Percentiles rank a stretch among this genome's conserved stretches.
phyloP scores from a whole-genome alignment of 1,140 invertebrate species.

The Procambarus clarkii region DNA sequence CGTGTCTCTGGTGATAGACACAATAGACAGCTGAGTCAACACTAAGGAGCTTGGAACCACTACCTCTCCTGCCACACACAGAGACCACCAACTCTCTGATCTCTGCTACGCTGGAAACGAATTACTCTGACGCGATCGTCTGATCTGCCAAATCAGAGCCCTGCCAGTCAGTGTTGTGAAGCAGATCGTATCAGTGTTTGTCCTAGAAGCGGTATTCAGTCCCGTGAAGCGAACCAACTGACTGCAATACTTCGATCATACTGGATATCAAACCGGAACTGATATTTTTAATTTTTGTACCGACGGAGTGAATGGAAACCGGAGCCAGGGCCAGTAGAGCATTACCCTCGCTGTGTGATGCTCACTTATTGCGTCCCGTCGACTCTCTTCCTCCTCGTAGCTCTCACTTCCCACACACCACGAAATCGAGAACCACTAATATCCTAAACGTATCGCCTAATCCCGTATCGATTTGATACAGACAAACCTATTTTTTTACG shows the following conservation, averaged over 20 bases:
- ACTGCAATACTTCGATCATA: background rate
- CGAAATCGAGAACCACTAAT: background rate
- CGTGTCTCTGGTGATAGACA: no score
- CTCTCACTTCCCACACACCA: background rate
- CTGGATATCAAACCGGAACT: background rate
- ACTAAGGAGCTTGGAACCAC: background rate
- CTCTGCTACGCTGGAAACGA: no score
- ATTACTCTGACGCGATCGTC: background rate
- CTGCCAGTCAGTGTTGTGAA: background rate
- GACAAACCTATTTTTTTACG: no score
- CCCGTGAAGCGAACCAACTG: background rate
- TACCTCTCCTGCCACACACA: background rate
- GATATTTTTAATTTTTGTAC: background rate
- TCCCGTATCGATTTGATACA: background rate
- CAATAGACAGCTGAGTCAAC: no score
- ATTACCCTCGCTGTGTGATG: conserved; percentile 6
- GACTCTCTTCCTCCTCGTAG: conserved; percentile 27
- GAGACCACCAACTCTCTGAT: no score
- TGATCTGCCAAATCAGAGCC: background rate
- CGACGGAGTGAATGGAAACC: conserved; percentile 42
- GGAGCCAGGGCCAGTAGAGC: background rate
- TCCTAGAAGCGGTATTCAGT: background rate
- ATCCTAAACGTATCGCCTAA: background rate
- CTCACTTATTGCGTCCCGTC: conserved; percentile 4
- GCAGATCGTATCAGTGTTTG: background rate